These are phyloP conservation scores for Cataglyphis altisquamis DNA, from an alignment of 2,888 invertebrate species.

Conservation along the genomic window DNA sequence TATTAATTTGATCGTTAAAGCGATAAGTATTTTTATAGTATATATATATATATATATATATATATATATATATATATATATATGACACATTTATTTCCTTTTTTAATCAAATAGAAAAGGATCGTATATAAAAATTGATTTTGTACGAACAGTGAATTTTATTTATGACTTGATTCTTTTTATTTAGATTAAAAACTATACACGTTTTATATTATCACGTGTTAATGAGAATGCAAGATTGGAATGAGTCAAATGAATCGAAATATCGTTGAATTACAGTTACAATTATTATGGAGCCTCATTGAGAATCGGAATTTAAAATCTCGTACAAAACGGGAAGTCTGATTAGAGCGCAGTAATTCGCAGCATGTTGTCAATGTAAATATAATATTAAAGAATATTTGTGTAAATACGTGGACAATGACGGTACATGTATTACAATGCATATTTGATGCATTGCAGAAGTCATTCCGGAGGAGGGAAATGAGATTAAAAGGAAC, in stretches of 20 bases:
- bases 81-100: background rate
- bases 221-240: background rate
- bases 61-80: background rate
- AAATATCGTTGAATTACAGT: background rate
- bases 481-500: background rate
- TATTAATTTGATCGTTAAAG: background rate
- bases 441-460: background rate
- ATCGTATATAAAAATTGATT: background rate
- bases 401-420: background rate
- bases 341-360: background rate
- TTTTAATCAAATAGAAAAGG: background rate
- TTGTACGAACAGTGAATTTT: background rate
- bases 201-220: background rate
- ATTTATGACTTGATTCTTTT: background rate
- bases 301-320: constrained; percentile 15
- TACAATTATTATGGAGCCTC: constrained; percentile 12
- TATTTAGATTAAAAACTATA: background rate
- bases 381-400: background rate
- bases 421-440: background rate
- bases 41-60: no score
- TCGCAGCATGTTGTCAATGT: background rate
- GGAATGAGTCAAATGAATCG: background rate
- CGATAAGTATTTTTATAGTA: background rate
- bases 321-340: background rate
- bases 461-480: constrained; percentile 12